phyloP scores from a whole-genome alignment of 2,113 vertebrate species.

The Zosterops japonicus region DNA sequence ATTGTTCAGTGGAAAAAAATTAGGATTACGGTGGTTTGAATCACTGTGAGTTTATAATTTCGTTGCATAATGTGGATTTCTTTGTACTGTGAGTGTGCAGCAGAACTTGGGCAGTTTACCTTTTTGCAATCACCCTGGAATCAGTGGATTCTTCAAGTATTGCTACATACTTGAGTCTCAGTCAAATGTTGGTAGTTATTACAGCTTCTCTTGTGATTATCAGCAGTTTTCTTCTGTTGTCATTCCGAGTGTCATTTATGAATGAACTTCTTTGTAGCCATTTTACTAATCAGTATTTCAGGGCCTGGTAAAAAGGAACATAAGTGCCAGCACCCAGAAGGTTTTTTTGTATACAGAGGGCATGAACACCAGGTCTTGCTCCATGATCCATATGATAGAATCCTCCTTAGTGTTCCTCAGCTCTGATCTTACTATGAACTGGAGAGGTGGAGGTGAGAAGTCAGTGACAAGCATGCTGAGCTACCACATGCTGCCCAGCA shows the following conservation, averaged over 20 bases:
- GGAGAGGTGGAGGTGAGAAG: background rate
- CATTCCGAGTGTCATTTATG: background rate
- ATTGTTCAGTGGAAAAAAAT: background rate
- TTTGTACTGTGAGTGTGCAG: background rate
- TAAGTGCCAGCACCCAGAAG: background rate
- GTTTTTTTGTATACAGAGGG: background rate
- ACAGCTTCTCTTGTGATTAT: background rate
- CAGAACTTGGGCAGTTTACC: background rate
- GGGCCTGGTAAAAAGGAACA: background rate
- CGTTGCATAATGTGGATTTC: background rate
- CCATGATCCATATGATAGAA: background rate
- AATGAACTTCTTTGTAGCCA: background rate
- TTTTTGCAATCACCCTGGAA: background rate
- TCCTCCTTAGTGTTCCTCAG: background rate
- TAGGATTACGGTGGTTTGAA: background rate
- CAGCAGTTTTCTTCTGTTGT: background rate
- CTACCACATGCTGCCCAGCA: background rate
- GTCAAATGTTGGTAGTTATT: background rate
- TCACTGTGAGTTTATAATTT: background rate
- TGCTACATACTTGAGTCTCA: background rate
- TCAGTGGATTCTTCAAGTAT: background rate
- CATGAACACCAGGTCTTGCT: background rate
- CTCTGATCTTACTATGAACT: background rate
- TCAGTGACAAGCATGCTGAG: constrained; percentile 9
- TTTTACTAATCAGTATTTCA: background rate